Conservation (phyloP, 92 coral and sea anemone species). For the Anthopleura xanthogrammica region DNA sequence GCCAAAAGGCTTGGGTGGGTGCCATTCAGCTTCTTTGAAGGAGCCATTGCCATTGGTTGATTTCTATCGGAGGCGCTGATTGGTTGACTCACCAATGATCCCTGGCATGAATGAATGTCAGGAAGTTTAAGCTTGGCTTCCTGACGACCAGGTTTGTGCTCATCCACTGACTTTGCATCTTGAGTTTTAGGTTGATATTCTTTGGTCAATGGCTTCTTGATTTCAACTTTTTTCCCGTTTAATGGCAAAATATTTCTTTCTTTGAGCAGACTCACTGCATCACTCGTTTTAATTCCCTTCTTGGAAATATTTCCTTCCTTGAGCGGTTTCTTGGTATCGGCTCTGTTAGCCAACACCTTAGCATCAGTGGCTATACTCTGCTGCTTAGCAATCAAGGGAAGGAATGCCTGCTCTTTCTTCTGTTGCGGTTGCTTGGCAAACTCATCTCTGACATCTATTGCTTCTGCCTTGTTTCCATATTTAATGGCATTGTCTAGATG, state of each 20-base stretch:
- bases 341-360: background rate
- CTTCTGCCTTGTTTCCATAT: background rate
- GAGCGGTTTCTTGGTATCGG: background rate
- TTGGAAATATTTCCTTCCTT: background rate
- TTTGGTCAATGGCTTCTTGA: background rate
- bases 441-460: background rate
- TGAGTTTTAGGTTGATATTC: background rate
- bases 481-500: background rate
- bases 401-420: background rate
- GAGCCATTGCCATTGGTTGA: background rate
- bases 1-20: background rate
- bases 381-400: background rate
- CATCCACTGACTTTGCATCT: background rate
- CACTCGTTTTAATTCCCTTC: too few relatives aligned
- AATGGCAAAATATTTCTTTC: background rate
- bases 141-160: background rate
- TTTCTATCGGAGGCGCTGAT: background rate
- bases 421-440: background rate
- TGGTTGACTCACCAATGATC: background rate
- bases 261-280: background rate
- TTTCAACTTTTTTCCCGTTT: background rate
- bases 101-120: conserved; percentile 2
- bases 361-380: background rate
- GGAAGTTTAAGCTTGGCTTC: background rate
- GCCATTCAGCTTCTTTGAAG: background rate